A percentile compares a stretch with the other conserved stretches of the same genome.
Evolutionary conservation across 2,113 vertebrate species (phyloP).

Genomic region (Dromaius novaehollandiae): DNA sequence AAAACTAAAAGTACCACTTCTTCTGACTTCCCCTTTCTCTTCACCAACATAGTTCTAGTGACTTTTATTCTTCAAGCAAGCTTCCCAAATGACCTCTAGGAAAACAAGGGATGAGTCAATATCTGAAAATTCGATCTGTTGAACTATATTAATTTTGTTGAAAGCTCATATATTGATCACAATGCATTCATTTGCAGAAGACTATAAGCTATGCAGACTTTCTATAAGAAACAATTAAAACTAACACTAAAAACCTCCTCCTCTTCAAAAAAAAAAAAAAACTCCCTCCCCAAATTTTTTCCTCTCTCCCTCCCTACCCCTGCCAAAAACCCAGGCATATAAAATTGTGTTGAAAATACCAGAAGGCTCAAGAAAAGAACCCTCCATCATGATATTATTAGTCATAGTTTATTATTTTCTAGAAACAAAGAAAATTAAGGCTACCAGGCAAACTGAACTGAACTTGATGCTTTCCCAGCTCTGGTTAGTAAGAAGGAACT

Average conservation of each 20-base stretch:
- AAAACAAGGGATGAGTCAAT: neutral
- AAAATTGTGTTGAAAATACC: neutral
- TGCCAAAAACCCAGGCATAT: neutral
- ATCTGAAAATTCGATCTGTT: neutral
- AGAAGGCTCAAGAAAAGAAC: neutral
- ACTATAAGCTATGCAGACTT: neutral
- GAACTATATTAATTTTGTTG: neutral
- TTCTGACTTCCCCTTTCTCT: neutral
- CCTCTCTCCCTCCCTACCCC: neutral
- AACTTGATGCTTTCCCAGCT: neutral
- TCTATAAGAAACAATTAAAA: neutral
- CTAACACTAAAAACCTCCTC: neutral
- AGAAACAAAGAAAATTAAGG: neutral
- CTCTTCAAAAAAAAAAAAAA: neutral
- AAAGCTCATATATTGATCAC: neutral
- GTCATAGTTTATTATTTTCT: neutral
- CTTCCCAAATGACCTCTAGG: neutral
- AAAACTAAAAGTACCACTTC: neutral
- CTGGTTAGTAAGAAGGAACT: neutral
- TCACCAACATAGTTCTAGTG: neutral
- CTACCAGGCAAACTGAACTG: neutral
- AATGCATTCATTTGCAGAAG: neutral
- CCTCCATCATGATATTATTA: neutral
- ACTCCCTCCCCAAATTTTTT: rapidly evolving
- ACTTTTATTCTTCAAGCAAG: neutral